Conservation (phyloP, 2,888 invertebrate species). For the Lypha dubia region DNA sequence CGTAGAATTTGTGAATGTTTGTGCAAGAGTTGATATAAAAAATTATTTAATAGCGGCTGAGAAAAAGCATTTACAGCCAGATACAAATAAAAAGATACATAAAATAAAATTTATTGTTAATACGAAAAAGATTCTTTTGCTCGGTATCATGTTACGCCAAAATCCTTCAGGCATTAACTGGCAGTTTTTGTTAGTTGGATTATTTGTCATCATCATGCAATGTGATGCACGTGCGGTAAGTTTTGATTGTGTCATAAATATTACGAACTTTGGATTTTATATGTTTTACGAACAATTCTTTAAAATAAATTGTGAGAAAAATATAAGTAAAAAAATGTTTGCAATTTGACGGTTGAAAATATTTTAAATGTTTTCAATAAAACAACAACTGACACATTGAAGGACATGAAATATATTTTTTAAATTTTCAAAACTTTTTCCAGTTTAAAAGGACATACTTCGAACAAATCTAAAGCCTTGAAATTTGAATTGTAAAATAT, state of each 20-base stretch:
- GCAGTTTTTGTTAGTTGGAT: slow-evolving; percentile 75
- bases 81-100: slow-evolving; percentile 12
- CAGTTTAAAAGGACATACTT: no score
- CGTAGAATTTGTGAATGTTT: slow-evolving; percentile 17
- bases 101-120: slow-evolving; percentile 40
- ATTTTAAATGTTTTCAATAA: no score
- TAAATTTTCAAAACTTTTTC: no score
- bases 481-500: no score
- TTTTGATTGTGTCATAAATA: slow-evolving; percentile 46
- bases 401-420: no score
- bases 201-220: slow-evolving; percentile 76
- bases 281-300: background rate
- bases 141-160: slow-evolving; percentile 72
- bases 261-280: background rate
- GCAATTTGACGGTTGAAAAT: no score
- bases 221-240: slow-evolving; percentile 82
- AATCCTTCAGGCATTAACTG: slow-evolving; percentile 72
- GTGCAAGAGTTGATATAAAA: background rate
- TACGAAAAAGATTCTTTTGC: slow-evolving; percentile 3
- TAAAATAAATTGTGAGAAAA: no score
- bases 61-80: slow-evolving; percentile 12
- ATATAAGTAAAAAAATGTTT: no score
- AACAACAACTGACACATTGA: no score
- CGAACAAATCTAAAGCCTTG: no score
- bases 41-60: background rate